Base-by-base conservation (phyloP, 2,888 invertebrate species). In the Molorchus minor region DNA sequence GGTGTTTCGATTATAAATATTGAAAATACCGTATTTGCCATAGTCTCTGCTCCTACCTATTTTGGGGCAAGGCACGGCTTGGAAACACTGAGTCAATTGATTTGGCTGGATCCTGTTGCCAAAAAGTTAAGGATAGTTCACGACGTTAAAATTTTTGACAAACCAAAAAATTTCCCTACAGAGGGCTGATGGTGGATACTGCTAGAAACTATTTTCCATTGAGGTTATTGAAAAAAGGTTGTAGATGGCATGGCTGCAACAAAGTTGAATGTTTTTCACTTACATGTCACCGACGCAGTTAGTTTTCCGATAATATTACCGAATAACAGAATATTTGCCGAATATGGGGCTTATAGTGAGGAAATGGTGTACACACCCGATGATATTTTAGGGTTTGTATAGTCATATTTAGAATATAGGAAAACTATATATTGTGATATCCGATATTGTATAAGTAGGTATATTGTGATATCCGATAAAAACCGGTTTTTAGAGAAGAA, bases 211-310 rank as follows among this genome's bases (percentile, higher is more conserved):
- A 87, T 79, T 88, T 96, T 70, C 86, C 91, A 0, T 83, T 92
- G 1, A 82, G 82, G 7, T 83, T 87, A 36, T 83, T 92, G 25
- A 85, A 88, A 67, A 86, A 88, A 13, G 91, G 88, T 92, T 3
- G 82, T 96, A 73, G 89, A 93, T 67, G 94, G 90, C 1, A 95
- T 96, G 95, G 88, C 90, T 0, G 87, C 91, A 46, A 87, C 89
- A 67, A 96, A 96, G 79, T 78, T 96, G 66, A 96, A 96, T 80
- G 92, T 93, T 1, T 89, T 96, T 71, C 96, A 96, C 75, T 94
- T 95, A 92, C 92, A 93, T 75, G 83, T 91, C 43, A 89, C 89
- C 2, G 96, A 96, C 77, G 91, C 94, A 10, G 93, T 94, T 75
- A 93, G 94, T 67, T 96, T 96, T 80, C 96, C 96, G 0, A 88